phyloP scores from a whole-genome alignment of 2,888 invertebrate genomes.

The Serripes groenlandicus region DNA sequence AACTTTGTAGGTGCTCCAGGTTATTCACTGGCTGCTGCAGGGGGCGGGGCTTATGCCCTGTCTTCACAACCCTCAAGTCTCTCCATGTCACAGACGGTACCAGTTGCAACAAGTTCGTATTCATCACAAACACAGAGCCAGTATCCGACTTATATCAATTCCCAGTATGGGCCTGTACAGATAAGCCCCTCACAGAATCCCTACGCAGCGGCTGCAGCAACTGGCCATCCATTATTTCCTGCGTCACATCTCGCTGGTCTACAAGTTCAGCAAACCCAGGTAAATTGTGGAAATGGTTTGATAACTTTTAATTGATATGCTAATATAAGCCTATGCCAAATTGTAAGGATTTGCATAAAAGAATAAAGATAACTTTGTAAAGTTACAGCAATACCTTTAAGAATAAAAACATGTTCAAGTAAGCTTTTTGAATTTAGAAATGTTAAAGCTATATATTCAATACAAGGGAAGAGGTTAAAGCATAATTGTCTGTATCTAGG shows the following conservation, averaged over 20 bases:
- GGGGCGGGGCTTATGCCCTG: conserved; percentile 42
- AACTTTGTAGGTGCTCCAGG: conserved; percentile 42
- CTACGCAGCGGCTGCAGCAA: conserved; percentile 54
- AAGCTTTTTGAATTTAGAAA: too few species aligned
- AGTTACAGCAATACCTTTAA: too few species aligned
- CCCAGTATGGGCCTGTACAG: conserved; percentile 63
- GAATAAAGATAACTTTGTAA: too few species aligned
- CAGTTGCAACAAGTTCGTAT: conserved; percentile 39
- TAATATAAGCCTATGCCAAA: too few species aligned
- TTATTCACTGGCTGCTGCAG: conserved; percentile 44
- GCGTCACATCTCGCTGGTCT: conserved; percentile 47
- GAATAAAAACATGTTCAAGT: too few species aligned
- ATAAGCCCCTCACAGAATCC: conserved; percentile 65
- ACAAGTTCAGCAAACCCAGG: conserved; percentile 62
- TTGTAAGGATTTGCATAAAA: too few species aligned
- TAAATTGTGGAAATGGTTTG: conserved; percentile 4
- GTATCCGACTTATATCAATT: conserved; percentile 62
- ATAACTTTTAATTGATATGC: too few species aligned
- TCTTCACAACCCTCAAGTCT: conserved; percentile 38
- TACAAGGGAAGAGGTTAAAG: too few species aligned
- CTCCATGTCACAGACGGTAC: conserved; percentile 37
- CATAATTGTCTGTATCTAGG: too few species aligned
- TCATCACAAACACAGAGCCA: conserved; percentile 40
- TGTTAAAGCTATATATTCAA: too few species aligned
- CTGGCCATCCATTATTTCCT: conserved; percentile 64